Evolutionary conservation across 2,888 invertebrate species (phyloP), one percentile per base, ranked within the genome.

Genomic region (Nomada fabriciana): DNA sequence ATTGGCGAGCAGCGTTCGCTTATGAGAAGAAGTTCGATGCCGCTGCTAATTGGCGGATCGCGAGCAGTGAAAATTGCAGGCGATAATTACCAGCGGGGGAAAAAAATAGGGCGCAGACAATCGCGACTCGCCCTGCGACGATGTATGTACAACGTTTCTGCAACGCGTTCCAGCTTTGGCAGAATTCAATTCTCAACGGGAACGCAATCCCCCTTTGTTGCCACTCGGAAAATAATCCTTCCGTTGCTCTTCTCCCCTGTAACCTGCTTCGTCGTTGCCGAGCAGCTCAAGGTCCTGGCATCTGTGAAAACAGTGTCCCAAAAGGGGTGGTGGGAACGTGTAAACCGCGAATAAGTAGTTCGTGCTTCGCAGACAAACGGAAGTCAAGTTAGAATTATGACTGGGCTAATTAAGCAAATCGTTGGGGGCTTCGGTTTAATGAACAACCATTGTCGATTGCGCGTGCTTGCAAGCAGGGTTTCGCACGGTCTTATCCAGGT

Each of bases 1-100:
- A 86, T 87, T 83, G 84, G 81, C 85, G 78, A 73, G 61, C 59
- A n/a, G 18, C 63, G 53, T 42, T 71, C 71, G 76, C 43, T 55
- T 65, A 82, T 81, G 86, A 83, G 85, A 83, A 86, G 57, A 76
- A 80, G 80, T 86, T 86, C 85, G 88, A 83, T 75, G 77, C 70
- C 47, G 74, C 61, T 72, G 81, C 79, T 88, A 88, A 88, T 88
- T 88, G 88, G 77, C 71, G 65, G 80, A 73, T 71, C 74, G 79
- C 72, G 80, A 76, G 78, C 70, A 74, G 76, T 67, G 80, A 83
- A 85, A 85, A 85, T 80, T 71, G 77, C 81, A 29, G 50, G 77
- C 69, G 76, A 65, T 85, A 83, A 88, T 85, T 86, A 78, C 61
- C 52, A 18, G 60, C 55, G 55, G 25, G 47, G 52, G 61, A 61